Conservation (phyloP, 1,140 invertebrate genomes). For the Heliconius hermathena region DNA sequence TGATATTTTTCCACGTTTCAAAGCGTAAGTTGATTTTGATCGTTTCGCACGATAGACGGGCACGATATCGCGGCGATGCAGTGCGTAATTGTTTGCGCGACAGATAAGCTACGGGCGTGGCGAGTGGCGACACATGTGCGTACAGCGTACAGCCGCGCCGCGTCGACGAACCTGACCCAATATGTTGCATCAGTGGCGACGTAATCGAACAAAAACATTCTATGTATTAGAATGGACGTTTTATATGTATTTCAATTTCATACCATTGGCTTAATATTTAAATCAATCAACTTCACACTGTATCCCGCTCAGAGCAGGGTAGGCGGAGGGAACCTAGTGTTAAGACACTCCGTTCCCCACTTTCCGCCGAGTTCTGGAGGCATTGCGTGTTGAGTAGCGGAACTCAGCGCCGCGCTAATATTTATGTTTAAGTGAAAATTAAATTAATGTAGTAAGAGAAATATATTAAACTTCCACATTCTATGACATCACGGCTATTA, state of each 20-base stretch:
- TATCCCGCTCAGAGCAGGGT: no score
- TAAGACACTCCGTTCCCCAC: no score
- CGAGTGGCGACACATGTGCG: not conserved
- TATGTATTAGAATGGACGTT: not conserved
- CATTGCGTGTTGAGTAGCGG: no score
- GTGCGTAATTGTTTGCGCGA: conserved; percentile 31
- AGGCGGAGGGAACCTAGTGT: no score
- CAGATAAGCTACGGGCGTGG: conserved; percentile 25
- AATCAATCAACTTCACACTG: no score
- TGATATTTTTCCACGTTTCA: not conserved
- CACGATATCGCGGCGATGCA: conserved; percentile 13
- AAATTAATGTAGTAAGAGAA: no score
- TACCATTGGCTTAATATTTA: no score
- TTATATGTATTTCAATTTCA: not conserved
- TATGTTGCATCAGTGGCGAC: not conserved
- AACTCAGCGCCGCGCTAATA: no score
- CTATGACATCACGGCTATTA: not conserved
- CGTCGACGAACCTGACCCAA: conserved; percentile 14
- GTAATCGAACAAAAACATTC: not conserved
- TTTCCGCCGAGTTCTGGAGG: no score
- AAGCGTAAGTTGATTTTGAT: not conserved
- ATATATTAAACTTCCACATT: not conserved
- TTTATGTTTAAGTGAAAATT: no score
- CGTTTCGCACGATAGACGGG: not conserved
- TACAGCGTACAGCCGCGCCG: conserved; percentile 1